phyloP scores from a whole-genome alignment of 2,797 vertebrate genomes.

The Enteromius fasciolatus region DNA sequence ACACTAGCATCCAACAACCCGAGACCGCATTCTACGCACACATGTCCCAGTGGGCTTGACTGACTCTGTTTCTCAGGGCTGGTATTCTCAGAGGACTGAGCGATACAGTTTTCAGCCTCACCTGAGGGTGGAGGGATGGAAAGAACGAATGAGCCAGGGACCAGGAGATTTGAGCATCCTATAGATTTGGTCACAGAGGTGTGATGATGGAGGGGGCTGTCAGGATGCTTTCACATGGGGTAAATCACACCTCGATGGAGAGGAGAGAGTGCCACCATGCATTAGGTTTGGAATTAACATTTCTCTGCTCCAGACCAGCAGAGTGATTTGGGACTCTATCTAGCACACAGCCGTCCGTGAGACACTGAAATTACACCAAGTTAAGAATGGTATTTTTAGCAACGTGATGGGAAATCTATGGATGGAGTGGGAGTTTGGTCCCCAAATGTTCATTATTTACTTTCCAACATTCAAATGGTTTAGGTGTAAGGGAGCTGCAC shows the following conservation, averaged over 20 bases:
- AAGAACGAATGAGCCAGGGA: conserved; percentile 34
- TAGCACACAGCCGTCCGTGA: neutral
- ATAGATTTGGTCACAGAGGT: conserved; percentile 45
- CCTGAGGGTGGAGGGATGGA: conserved; percentile 20
- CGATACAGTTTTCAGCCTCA: conserved; percentile 30
- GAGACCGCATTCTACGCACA: neutral
- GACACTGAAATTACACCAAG: conserved; percentile 23
- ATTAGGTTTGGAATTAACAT: conserved; percentile 47
- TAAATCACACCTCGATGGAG: conserved; percentile 48
- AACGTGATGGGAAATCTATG: conserved; percentile 2
- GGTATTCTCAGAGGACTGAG: conserved; percentile 17
- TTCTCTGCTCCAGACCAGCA: conserved; percentile 23
- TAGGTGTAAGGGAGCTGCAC: neutral
- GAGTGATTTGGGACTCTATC: neutral
- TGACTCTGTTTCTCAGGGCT: conserved; percentile 25
- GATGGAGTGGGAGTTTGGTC: neutral
- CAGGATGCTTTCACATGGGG: conserved; percentile 43
- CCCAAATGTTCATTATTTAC: conserved; percentile 34
- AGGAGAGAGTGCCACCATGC: conserved; percentile 45
- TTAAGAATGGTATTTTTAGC: conserved; percentile 44
- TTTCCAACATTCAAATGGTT: conserved; percentile 21
- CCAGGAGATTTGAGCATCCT: conserved; percentile 48
- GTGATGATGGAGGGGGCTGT: conserved; percentile 54
- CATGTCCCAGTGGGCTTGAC: conserved; percentile 8
- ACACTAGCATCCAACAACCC: conserved; percentile 12